Base-by-base conservation (phyloP, 1,140 invertebrate species). In the Parapsyche elsis region DNA sequence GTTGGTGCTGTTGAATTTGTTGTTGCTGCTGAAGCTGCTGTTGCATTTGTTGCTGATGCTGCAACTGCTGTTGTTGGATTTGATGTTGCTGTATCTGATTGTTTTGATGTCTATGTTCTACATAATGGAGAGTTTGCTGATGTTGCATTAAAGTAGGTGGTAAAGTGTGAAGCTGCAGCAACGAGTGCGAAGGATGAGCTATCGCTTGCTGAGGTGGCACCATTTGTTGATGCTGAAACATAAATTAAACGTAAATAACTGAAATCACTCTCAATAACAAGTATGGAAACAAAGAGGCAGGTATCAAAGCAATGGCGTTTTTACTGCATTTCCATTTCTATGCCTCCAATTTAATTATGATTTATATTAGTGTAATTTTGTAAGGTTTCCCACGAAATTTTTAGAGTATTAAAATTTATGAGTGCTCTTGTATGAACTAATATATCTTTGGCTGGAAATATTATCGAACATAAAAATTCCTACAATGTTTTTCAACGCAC, bases 21-120 rank as follows among this genome's bases (percentile, higher is more conserved):
- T 88, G 49, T 87, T 88, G 79, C 45, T 88, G 88, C 71, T 88
- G 87, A 64, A 85, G 75, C 71, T 82, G 79, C n/a, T 30, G 59
- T 19, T 75, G 79, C 26, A 38, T 16, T 38, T 71, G 64, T 61
- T 76, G 73, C 46, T 80, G 79, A 14, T 75, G 78, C 19, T 74
- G 71, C 2, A 80, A 21, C 73, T 86, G 84, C 76, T 83, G 80
- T 19, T 74, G 84, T 19, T 74, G 84, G 4, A 86, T 73, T 76
- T 86, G 86, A 23, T 87, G 85, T 53, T 89, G 89, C 81, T 88
- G 88, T 71, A 88, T 87, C 76, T 89, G 89, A 71, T 89, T 87
- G 73, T 87, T 87, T 76, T 88, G 88, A 76, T 89, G 88, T 46
- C 86, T 84, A 71, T 87, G 85, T 10, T 86, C 84, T 0, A 86